These are phyloP conservation scores for Pheosia gnoma DNA, from an alignment of 2,888 invertebrate species.

Conservation along the genomic window DNA sequence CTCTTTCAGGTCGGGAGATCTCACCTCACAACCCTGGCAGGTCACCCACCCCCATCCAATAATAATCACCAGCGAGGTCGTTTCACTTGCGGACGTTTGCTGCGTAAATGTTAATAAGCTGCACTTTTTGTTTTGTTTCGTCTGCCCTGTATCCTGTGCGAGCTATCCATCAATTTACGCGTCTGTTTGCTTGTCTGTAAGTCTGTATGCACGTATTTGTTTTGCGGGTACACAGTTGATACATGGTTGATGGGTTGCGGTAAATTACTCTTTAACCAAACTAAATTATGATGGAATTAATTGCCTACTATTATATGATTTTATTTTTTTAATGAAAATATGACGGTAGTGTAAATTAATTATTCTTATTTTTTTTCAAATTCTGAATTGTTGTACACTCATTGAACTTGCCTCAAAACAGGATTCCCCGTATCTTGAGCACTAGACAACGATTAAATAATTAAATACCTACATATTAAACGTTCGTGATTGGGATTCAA, in stretches of 20 bases:
- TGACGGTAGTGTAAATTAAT: too few species aligned
- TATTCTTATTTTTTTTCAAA: too few species aligned
- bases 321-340: too few species aligned
- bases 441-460: too few species aligned
- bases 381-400: too few species aligned
- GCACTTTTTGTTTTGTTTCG: constrained; percentile 53
- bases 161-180: constrained; percentile 61
- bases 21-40: constrained; percentile 41
- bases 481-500: too few species aligned
- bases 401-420: too few species aligned
- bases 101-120: constrained; percentile 45
- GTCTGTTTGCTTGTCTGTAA: constrained; percentile 31
- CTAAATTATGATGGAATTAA: too few species aligned
- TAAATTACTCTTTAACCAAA: not conserved
- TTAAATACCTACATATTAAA: too few species aligned
- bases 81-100: constrained; percentile 61
- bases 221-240: constrained; percentile 1
- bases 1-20: not conserved
- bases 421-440: too few species aligned
- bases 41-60: constrained; percentile 60
- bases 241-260: constrained; percentile 12
- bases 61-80: constrained; percentile 55
- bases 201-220: constrained; percentile 22
- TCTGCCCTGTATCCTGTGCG: constrained; percentile 69
- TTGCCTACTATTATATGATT: too few species aligned